phyloP scores from a whole-genome alignment of 2,113 vertebrate genomes.

The Sakesphorus luctuosus region DNA sequence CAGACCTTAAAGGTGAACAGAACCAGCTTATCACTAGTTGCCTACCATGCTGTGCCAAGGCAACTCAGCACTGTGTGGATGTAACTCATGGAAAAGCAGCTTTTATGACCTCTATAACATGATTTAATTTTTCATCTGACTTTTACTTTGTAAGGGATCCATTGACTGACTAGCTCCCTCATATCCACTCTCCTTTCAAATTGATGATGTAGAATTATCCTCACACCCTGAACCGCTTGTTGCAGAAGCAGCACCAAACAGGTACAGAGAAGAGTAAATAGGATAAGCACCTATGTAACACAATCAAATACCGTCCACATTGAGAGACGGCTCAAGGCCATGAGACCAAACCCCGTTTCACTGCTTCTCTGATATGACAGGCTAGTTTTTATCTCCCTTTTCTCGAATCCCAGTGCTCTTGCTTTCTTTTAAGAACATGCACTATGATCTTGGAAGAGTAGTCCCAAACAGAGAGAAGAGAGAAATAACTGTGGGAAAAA shows the following conservation, averaged over 20 bases:
- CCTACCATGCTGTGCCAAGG: neutral
- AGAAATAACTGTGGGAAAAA: neutral
- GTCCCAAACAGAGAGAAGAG: neutral
- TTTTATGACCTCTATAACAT: neutral
- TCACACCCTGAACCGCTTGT: fast-evolving
- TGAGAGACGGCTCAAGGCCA: neutral
- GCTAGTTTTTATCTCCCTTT: neutral
- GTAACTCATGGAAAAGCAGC: neutral
- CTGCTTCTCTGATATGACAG: neutral
- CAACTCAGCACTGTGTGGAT: neutral
- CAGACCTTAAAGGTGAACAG: neutral
- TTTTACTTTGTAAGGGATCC: neutral
- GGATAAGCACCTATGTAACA: neutral
- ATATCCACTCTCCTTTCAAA: neutral
- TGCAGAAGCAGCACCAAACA: neutral
- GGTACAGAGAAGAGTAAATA: neutral
- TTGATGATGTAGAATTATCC: neutral
- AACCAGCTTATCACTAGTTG: neutral
- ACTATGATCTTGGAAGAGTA: neutral
- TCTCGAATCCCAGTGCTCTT: neutral
- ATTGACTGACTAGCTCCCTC: neutral
- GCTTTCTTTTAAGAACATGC: neutral
- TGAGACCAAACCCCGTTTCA: neutral
- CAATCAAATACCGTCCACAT: neutral
- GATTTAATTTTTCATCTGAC: neutral